phyloP scores from a whole-genome alignment of 2,113 vertebrate species.

The Percina caprodes region DNA sequence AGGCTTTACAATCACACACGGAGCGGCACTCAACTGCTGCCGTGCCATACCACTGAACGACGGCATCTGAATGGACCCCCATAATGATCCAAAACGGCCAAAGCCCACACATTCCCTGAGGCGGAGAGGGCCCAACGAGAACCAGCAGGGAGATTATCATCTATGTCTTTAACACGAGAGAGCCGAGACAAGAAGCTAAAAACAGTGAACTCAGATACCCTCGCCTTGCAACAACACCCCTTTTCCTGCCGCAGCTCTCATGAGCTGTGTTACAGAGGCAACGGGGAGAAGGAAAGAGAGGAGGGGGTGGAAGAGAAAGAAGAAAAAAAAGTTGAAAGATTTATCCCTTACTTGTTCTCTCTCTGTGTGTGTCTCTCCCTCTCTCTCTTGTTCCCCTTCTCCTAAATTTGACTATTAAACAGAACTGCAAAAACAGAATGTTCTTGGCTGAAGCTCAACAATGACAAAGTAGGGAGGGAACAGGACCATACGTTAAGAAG shows the following conservation, averaged over 20 bases:
- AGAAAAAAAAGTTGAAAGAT: slow-evolving; percentile 69
- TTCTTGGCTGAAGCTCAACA: slow-evolving; percentile 84
- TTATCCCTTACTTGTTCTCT: slow-evolving; percentile 76
- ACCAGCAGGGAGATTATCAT: slow-evolving; percentile 59
- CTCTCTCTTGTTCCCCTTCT: slow-evolving; percentile 66
- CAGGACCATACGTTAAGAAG: slow-evolving; percentile 77
- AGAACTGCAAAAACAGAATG: slow-evolving; percentile 84
- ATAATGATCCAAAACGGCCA: slow-evolving; percentile 54
- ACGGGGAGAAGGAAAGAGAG: slow-evolving; percentile 20
- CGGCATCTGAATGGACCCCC: slow-evolving; percentile 28
- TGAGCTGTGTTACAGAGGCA: slow-evolving; percentile 62
- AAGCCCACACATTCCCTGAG: slow-evolving; percentile 38
- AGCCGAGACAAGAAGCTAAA: slow-evolving; percentile 46
- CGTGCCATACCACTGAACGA: slow-evolving; percentile 9
- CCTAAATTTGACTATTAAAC: slow-evolving; percentile 83
- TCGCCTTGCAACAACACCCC: slow-evolving; percentile 66
- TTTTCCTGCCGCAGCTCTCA: slow-evolving; percentile 68
- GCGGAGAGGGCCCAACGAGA: slow-evolving; percentile 45
- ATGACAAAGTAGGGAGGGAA: slow-evolving; percentile 80
- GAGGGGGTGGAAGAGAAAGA: slow-evolving; percentile 7
- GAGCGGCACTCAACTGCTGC: background rate
- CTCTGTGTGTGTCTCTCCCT: slow-evolving; percentile 56
- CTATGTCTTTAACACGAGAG: slow-evolving; percentile 60
- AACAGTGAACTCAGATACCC: slow-evolving; percentile 80
- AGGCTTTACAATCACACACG: slow-evolving; percentile 2